Evolutionary conservation across 2,113 vertebrate species (phyloP), one percentile per base, ranked within the genome.

Genomic region (Cynoglossus semilaevis): DNA sequence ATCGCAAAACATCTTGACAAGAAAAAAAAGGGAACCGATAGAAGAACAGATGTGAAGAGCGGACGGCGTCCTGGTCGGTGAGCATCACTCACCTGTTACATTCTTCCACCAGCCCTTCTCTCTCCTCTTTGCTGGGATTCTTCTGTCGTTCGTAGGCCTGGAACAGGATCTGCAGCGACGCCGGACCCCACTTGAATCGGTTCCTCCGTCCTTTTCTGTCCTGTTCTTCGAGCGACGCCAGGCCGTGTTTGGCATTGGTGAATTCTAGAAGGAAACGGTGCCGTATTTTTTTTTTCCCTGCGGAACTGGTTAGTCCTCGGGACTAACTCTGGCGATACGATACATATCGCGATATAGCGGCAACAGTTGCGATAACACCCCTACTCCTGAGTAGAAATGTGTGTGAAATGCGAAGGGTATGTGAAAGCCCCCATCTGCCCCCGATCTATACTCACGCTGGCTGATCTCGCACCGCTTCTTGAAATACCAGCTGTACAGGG

Each of bases 81-180:
- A 38, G 8, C 11, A 1, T 40, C 10, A 19, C 67, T 85, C 80
- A 98, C 97, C 96, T 94, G 81, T 99, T 99, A 56, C 97, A 99
- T 41, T 99, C 97, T 60, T 99, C 97, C 72, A 99, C 97, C 72
- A 99, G 63, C 0, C 94, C 93, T 69, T 99, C 97, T 35, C 97
- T 92, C 75, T 99, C 96, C 65, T 99, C 97, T 66, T 99, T 99
- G 91, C 96, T 99, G 16, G 97, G 97, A 74, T 99, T 99, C 82
- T 99, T 99, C 87, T 99, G 96, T 58, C 94, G 90, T 67, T 99
- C 96, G 0, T 99, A 99, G 51, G 96, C 95, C 63, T 98, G 96
- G 84, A 98, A 98, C 18, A 99, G 92, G 87, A 99, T 99, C 87
- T 99, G 97, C 77, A 98, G 95, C 10, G 96, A 99, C 0, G 97